phyloP scores from a whole-genome alignment of 2,113 vertebrate genomes.

The Phodopus roborovskii region DNA sequence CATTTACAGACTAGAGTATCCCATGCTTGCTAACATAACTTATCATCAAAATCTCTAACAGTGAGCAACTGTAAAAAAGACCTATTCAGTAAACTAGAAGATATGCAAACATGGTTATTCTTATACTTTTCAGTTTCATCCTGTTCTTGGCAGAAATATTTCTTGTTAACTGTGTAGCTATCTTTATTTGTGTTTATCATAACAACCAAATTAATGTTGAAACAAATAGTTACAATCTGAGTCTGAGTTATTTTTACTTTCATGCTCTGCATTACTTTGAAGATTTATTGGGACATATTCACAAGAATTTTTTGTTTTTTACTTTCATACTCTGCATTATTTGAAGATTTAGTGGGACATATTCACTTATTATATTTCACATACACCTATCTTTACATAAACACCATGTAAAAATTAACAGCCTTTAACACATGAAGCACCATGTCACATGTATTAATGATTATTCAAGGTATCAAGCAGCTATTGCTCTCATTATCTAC shows the following conservation, averaged over 20 bases:
- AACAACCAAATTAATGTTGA: neutral
- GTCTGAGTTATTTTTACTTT: neutral
- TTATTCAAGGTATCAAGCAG: neutral
- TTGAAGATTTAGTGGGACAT: neutral
- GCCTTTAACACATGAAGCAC: too few species aligned
- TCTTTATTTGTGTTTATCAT: slow-evolving; percentile 29
- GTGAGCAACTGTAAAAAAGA: neutral
- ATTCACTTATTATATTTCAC: neutral
- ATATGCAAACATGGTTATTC: neutral
- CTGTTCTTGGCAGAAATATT: neutral
- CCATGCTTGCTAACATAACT: neutral
- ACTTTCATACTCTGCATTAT: slow-evolving; percentile 19
- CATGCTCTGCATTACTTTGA: too few species aligned
- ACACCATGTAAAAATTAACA: neutral
- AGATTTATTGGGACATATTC: too few species aligned
- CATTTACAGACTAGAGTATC: neutral
- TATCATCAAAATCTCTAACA: neutral
- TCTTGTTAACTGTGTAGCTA: neutral
- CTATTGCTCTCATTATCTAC: neutral
- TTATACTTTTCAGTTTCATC: neutral
- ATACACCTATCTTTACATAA: neutral
- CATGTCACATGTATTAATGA: neutral
- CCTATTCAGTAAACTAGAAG: neutral
- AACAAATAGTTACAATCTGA: neutral
- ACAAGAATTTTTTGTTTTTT: too few species aligned